phyloP scores from a whole-genome alignment of 2,888 invertebrate species.

The Seira ritae region DNA sequence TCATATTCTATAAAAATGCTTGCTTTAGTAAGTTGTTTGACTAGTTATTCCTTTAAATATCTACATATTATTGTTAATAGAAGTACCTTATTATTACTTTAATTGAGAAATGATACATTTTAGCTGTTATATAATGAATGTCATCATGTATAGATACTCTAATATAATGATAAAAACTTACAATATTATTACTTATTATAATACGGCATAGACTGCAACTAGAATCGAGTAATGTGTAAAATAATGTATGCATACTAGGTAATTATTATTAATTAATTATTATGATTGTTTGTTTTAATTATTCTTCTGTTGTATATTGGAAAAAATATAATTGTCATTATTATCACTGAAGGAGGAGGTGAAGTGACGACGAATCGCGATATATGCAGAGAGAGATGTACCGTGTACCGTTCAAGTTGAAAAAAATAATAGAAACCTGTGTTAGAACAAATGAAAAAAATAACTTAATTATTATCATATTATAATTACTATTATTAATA shows the following conservation, averaged over 20 bases:
- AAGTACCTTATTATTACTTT: constrained; percentile 54
- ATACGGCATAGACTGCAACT: constrained; percentile 61
- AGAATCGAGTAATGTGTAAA: constrained; percentile 50
- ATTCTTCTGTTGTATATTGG: constrained; percentile 24
- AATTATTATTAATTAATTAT: constrained; percentile 25
- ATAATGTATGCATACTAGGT: constrained; percentile 5
- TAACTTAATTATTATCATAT: constrained; percentile 50
- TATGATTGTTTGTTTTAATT: constrained; percentile 27
- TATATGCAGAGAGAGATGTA: constrained; percentile 40
- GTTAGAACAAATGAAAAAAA: constrained; percentile 56
- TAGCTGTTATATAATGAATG: constrained; percentile 37
- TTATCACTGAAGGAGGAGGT: constrained; percentile 26
- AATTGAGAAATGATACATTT: constrained; percentile 16
- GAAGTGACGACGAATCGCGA: constrained; percentile 21
- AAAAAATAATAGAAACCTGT: constrained; percentile 59
- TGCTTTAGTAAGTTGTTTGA: constrained; percentile 55
- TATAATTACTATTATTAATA: constrained; percentile 50
- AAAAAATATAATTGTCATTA: constrained; percentile 26
- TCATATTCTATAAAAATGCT: constrained; percentile 22
- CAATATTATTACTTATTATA: constrained; percentile 33
- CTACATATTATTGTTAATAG: constrained; percentile 55
- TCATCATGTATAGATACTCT: constrained; percentile 38
- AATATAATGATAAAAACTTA: constrained; percentile 41
- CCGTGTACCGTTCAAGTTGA: constrained; percentile 61
- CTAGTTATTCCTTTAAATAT: constrained; percentile 30